These are phyloP conservation scores for Odocoileus virginianus DNA, from an alignment of 2,113 vertebrate genomes.

Conservation along the genomic window DNA sequence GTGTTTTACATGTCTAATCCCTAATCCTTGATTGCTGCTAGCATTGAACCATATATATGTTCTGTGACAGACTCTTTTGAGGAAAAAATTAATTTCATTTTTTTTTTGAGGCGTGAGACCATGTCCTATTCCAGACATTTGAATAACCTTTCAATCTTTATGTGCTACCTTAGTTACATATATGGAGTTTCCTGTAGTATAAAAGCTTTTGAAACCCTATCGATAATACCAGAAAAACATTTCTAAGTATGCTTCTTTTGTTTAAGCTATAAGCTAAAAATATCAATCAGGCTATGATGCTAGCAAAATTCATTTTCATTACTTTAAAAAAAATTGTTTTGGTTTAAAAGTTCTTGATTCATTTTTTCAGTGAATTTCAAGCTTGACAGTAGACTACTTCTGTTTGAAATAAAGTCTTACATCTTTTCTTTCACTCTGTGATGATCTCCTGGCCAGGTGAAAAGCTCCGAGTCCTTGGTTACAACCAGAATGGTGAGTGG, in stretches of 20 bases:
- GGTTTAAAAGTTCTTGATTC: background rate
- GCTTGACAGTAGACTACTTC: background rate
- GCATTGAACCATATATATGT: background rate
- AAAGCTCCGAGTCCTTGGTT: slow-evolving; percentile 96
- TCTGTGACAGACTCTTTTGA: background rate
- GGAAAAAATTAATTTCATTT: background rate
- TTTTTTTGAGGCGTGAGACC: background rate
- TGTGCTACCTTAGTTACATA: background rate
- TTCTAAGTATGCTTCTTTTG: background rate
- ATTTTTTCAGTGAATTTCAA: slow-evolving; percentile 20
- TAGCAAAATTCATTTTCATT: slow-evolving; percentile 16
- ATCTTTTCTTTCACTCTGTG: background rate
- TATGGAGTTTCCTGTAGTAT: background rate
- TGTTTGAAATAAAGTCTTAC: background rate
- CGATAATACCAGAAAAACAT: background rate
- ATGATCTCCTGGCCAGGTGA: slow-evolving; percentile 84
- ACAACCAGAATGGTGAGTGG: slow-evolving; percentile 99
- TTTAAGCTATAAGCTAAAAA: slow-evolving; percentile 3
- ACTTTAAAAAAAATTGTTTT: background rate
- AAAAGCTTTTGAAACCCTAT: background rate
- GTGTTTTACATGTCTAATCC: background rate
- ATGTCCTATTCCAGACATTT: background rate
- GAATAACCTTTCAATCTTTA: background rate
- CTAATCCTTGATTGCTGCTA: background rate
- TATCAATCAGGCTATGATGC: background rate